Conservation (phyloP, 2,888 invertebrate species). For the Cantharis flavilabris region DNA sequence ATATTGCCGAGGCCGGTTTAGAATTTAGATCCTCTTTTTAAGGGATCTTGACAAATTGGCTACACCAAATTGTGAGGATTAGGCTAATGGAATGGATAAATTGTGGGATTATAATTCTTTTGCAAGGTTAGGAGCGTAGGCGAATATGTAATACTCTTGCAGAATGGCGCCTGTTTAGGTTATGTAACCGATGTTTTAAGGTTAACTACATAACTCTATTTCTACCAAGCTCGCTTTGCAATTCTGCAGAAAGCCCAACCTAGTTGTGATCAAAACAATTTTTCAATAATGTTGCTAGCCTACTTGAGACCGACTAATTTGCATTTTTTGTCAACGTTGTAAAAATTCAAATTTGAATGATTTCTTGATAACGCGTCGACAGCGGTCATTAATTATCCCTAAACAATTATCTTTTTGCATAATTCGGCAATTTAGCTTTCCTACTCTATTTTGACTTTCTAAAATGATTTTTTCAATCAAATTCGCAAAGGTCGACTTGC, state of each 20-base stretch:
- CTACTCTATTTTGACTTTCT: not conserved
- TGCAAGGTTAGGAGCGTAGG: constrained; percentile 34
- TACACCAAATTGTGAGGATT: constrained; percentile 19
- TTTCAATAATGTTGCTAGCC: not conserved
- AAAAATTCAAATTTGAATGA: not conserved
- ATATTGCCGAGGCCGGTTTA: constrained; percentile 30
- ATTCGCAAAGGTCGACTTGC: no score
- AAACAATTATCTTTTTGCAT: not conserved
- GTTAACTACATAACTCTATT: constrained; percentile 23
- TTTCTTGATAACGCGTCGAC: not conserved
- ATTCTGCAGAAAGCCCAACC: not conserved
- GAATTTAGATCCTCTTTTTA: not conserved
- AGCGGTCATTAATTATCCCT: not conserved
- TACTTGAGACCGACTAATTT: not conserved
- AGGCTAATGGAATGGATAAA: constrained; percentile 25
- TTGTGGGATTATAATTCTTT: constrained; percentile 32
- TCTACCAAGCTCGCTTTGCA: not conserved
- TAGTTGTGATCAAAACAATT: not conserved
- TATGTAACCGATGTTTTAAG: constrained; percentile 32
- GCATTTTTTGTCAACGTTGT: not conserved
- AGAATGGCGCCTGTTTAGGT: constrained; percentile 36
- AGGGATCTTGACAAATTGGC: constrained; percentile 17
- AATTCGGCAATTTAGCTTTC: not conserved
- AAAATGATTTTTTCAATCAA: not conserved
- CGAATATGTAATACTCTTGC: constrained; percentile 26